Evolutionary conservation across 2,797 vertebrate species (phyloP).

Genomic region (Microcaecilia unicolor): DNA sequence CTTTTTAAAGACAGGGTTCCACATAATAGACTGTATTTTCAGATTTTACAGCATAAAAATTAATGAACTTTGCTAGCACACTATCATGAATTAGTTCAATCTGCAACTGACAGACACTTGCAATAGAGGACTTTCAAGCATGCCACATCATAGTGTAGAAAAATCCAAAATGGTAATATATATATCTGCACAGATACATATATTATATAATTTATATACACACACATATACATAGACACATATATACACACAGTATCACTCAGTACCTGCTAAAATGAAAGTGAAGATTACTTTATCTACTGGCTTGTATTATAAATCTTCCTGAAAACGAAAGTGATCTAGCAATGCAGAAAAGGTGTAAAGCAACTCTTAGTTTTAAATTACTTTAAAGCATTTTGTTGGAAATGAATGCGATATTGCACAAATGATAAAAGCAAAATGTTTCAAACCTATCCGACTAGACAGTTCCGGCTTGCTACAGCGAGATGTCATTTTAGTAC

Average conservation of each 20-base stretch:
- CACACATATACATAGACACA: conserved; percentile 21
- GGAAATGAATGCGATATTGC: conserved; percentile 91
- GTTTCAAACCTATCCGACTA: conserved; percentile 71
- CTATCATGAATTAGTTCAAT: conserved; percentile 83
- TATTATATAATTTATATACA: conserved; percentile 28
- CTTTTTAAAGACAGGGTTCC: conserved; percentile 63
- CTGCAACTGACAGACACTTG: conserved; percentile 86
- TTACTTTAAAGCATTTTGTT: conserved; percentile 84
- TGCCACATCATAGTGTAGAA: conserved; percentile 87
- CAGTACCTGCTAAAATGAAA: conserved; percentile 97
- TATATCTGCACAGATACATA: conserved; percentile 5
- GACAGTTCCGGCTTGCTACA: conserved; percentile 58
- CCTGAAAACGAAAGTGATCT: conserved; percentile 54
- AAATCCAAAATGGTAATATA: conserved; percentile 76
- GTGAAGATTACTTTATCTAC: conserved; percentile 83
- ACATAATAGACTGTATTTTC: conserved; percentile 56
- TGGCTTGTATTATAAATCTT: conserved; percentile 76
- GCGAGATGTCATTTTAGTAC: conserved; percentile 36
- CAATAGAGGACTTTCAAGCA: conserved; percentile 72
- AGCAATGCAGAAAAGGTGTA: conserved; percentile 60
- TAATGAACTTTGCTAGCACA: conserved; percentile 72
- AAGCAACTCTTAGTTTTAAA: conserved; percentile 70
- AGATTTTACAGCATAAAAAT: conserved; percentile 68
- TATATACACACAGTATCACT: conserved; percentile 90
- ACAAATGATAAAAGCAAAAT: conserved; percentile 90